Evolutionary conservation across 2,113 vertebrate species (phyloP).

Genomic region (Xenus cinereus): DNA sequence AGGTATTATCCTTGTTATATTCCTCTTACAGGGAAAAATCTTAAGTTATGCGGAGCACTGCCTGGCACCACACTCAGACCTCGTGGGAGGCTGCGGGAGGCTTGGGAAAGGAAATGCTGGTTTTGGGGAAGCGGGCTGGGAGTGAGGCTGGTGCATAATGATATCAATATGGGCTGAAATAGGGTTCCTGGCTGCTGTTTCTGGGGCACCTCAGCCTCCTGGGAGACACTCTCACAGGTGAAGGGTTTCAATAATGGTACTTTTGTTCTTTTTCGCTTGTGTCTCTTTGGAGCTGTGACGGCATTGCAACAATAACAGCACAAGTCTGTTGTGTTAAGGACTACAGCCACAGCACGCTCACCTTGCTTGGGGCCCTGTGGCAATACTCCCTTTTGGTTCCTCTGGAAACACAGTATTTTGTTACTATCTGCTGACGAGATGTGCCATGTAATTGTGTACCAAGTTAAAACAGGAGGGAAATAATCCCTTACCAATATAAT

Average conservation of each 20-base stretch:
- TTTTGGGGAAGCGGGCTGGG: neutral
- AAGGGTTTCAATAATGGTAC: neutral
- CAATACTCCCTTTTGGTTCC: neutral
- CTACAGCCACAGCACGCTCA: neutral
- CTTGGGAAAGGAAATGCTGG: neutral
- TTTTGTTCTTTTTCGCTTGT: too few relatives aligned
- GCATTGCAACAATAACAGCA: neutral
- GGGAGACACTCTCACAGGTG: neutral
- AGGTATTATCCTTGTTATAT: neutral
- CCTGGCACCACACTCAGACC: neutral
- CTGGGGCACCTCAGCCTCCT: neutral
- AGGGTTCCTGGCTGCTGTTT: neutral
- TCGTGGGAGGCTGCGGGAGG: accelerated
- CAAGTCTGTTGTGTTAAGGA: neutral
- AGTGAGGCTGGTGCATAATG: accelerated
- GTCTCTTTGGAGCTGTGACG: neutral
- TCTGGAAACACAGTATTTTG: slow-evolving; percentile 12
- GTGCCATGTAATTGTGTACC: neutral
- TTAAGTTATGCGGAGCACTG: accelerated
- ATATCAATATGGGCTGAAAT: neutral
- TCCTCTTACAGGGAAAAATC: neutral
- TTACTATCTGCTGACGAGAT: neutral
- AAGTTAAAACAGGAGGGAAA: neutral
- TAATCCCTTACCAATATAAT: neutral
- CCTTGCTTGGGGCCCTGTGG: neutral